Evolutionary conservation across 1,140 invertebrate species (phyloP).

Genomic region (Danaus plexippus): DNA sequence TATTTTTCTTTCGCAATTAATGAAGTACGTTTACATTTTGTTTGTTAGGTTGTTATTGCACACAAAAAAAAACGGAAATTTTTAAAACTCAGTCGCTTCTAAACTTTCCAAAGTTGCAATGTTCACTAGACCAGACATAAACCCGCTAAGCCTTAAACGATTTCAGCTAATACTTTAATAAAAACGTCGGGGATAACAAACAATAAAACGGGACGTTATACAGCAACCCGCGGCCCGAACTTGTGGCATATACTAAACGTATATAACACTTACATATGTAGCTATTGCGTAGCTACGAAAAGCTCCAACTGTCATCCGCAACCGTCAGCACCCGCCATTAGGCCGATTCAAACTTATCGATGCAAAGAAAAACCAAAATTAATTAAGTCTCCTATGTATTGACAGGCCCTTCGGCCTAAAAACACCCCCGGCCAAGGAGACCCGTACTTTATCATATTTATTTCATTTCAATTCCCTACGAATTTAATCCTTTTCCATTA

Average conservation of each 20-base stretch:
- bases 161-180: constrained; percentile 32
- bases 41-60: too few species aligned
- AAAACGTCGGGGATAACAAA: constrained; percentile 7
- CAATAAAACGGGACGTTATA: too few species aligned
- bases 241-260: too few species aligned
- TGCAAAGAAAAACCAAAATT: constrained; percentile 28
- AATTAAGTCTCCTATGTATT: constrained; percentile 39
- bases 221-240: too few species aligned
- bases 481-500: constrained; percentile 72
- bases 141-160: constrained; percentile 39
- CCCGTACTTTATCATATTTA: constrained; percentile 66
- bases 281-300: too few species aligned
- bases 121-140: constrained; percentile 35
- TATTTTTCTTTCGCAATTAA: too few species aligned
- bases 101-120: constrained; percentile 18
- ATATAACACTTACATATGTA: too few species aligned
- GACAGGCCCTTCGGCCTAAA: constrained; percentile 32
- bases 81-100: constrained; percentile 14
- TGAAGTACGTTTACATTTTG: too few species aligned
- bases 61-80: not conserved
- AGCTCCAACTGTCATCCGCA: too few species aligned
- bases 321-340: not conserved
- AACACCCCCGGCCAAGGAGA: constrained; percentile 45
- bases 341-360: constrained; percentile 12
- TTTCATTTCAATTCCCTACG: constrained; percentile 69